Evolutionary conservation across 1,140 invertebrate species (phyloP).

Genomic region (Prorops nasuta): DNA sequence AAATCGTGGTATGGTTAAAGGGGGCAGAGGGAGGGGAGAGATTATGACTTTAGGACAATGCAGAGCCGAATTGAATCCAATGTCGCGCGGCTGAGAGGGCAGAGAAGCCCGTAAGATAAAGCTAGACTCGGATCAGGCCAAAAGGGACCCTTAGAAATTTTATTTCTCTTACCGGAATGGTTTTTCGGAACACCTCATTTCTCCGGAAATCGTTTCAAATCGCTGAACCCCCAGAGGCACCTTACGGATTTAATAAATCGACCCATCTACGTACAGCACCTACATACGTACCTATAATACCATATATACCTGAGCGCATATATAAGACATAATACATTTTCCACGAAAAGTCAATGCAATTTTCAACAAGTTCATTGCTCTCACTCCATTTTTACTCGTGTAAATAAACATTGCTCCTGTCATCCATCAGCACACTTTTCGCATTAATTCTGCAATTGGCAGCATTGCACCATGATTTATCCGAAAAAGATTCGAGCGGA

Average conservation of each 20-base stretch:
- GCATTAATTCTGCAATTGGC: too few species aligned
- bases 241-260: constrained; percentile 17
- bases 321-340: too few species aligned
- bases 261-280: neutral
- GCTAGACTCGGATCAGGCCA: neutral
- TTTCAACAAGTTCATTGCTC: too few species aligned
- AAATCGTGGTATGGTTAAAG: constrained; percentile 3
- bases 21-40: neutral
- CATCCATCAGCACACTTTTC: too few species aligned
- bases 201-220: constrained; percentile 5
- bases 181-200: constrained; percentile 9
- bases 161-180: constrained; percentile 3
- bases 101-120: neutral
- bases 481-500: too few species aligned
- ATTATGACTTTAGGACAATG: constrained; percentile 14
- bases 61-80: constrained; percentile 7
- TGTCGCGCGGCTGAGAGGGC: neutral
- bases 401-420: too few species aligned
- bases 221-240: constrained; percentile 6
- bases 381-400: too few species aligned
- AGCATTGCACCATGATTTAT: too few species aligned
- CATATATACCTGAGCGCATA: too few species aligned
- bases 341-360: too few species aligned
- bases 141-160: constrained; percentile 4
- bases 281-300: too few species aligned